Evolutionary conservation across 2,113 vertebrate species (phyloP).

Genomic region (Dicaeum eximium): DNA sequence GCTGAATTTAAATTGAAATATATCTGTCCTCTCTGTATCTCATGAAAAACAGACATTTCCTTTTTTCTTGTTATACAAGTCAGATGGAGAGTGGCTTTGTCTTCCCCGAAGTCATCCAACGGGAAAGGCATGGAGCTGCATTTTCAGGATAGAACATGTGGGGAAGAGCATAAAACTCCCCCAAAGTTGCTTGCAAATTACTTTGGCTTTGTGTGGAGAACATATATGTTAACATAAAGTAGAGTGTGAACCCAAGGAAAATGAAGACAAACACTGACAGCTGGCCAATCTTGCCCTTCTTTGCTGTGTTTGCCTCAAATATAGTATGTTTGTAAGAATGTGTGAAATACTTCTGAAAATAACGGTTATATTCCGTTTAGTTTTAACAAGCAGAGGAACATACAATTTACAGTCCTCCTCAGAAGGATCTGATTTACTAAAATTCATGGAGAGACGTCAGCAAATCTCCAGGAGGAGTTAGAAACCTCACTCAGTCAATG

Average conservation of each 20-base stretch:
- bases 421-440: not conserved
- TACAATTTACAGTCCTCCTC: not conserved
- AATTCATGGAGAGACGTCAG: not conserved
- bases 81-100: not conserved
- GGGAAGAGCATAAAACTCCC: not conserved
- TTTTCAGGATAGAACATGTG: not conserved
- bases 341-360: conserved; percentile 59
- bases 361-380: conserved; percentile 28
- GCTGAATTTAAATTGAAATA: not conserved
- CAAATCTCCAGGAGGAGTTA: not conserved
- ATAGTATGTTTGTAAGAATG: conserved; percentile 58
- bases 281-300: conserved; percentile 59
- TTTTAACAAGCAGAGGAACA: conserved; percentile 37
- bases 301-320: conserved; percentile 59
- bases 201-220: conserved; percentile 22
- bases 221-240: conserved; percentile 43
- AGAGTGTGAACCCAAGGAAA: conserved; percentile 51
- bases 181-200: conserved; percentile 6
- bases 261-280: conserved; percentile 60
- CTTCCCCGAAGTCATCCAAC: not conserved
- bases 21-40: not conserved
- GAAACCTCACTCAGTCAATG: not conserved
- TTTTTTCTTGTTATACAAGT: not conserved
- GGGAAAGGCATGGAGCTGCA: not conserved
- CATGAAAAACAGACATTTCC: not conserved